Evolutionary conservation across 2,113 vertebrate species (phyloP).

Genomic region (Albula glossodonta): DNA sequence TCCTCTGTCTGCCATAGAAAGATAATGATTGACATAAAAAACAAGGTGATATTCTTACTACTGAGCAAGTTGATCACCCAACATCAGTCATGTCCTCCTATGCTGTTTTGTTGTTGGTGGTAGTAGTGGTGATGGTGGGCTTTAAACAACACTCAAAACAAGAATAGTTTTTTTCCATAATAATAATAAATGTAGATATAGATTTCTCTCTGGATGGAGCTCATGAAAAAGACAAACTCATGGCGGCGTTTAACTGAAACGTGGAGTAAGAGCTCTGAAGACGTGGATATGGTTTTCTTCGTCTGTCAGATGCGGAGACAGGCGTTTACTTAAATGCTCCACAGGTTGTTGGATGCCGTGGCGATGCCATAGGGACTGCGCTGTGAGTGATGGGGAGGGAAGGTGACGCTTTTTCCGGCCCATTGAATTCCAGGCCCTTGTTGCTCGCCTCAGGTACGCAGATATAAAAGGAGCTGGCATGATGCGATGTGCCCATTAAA

Average conservation of each 20-base stretch:
- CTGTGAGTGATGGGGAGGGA: neutral
- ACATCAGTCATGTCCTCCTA: too few relatives aligned
- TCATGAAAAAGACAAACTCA: neutral
- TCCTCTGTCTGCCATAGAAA: too few relatives aligned
- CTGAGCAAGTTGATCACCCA: too few relatives aligned
- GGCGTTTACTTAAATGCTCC: too few relatives aligned
- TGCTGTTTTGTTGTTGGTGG: too few relatives aligned
- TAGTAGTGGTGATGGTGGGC: too few relatives aligned
- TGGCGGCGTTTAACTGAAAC: neutral
- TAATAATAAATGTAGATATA: too few relatives aligned
- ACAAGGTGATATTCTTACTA: too few relatives aligned
- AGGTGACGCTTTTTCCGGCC: neutral
- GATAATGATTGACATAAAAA: too few relatives aligned
- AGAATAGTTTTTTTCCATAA: too few relatives aligned
- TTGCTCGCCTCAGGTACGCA: constrained; percentile 46
- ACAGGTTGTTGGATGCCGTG: neutral
- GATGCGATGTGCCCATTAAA: constrained; percentile 68
- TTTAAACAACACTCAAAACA: too few relatives aligned
- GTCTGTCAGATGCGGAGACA: neutral
- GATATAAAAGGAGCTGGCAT: constrained; percentile 61
- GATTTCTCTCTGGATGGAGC: too few relatives aligned
- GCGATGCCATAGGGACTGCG: neutral
- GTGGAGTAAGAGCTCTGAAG: neutral
- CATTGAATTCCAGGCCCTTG: neutral
- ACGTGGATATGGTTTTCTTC: neutral